Base-by-base conservation (phyloP, 2,888 invertebrate species). In the Leptogaster cylindrica region DNA sequence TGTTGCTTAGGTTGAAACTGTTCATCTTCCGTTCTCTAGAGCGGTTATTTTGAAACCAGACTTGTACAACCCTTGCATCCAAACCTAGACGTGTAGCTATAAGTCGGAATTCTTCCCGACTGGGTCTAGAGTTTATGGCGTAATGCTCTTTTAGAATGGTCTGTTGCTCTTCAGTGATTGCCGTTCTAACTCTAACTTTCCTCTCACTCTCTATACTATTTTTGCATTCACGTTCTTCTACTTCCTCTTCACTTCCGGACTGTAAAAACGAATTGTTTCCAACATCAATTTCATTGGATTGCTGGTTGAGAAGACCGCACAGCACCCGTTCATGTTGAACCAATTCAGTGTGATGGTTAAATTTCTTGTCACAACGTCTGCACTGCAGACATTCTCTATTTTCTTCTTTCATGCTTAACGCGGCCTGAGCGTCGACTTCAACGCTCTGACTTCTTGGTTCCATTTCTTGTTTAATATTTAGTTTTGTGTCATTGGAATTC, bases 21-120 rank as follows among this genome's bases (percentile, higher is more conserved):
- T 84, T 84, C 81, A 87, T 79, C 73, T 93, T 86, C 50, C 95
- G 87, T 76, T 94, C 94, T 63, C 95, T 86, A 0, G 96, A 96
- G 71, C 96, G 86, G 72, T 93, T 93, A 79, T 97, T 97, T 83
- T 97, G 97, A 79, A 97, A 97, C 96, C 97, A 97, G 4, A 96
- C 97, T 84, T 96, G 90, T 2, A 92, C 91, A 1, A 93, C 92
- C 67, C 93, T 84, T 41, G 90, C 88, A 66, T 89, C 90, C 74
- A 90, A 88, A 63, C 89, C 89, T 41, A 89, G 84, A 69, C 84
- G 85, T 16, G 91, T 88, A 2, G 96, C 96, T 74, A 99, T 93
- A 77, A 90, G 87, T 61, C 91, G 89, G 74, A 98, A 88, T 77
- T 97, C 97, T 73, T 95, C 95, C 52, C 96, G 90, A 76, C 94